These are phyloP conservation scores for Tenodera sinensis DNA, from an alignment of 2,888 invertebrate species.

Conservation along the genomic window DNA sequence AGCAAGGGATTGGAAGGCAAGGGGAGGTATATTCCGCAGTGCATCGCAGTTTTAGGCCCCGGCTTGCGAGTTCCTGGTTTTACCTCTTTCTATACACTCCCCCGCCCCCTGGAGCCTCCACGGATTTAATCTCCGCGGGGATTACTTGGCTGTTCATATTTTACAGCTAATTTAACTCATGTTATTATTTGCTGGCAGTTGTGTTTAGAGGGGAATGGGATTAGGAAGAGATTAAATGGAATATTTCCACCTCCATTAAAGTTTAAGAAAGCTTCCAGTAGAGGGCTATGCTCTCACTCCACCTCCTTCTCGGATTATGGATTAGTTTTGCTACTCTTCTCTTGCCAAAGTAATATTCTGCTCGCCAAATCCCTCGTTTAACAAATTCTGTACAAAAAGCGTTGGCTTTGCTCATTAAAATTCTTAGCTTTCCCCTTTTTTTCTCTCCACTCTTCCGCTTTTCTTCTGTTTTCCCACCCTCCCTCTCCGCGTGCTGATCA, in stretches of 20 bases:
- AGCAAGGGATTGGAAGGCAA: neutral
- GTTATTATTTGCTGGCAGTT: conserved; percentile 35
- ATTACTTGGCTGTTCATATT: conserved; percentile 34
- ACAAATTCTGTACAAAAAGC: conserved; percentile 22
- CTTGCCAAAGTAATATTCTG: conserved; percentile 22
- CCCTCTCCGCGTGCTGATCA: neutral
- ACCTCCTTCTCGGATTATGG: conserved; percentile 27
- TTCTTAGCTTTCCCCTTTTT: conserved; percentile 3
- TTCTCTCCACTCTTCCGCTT: neutral
- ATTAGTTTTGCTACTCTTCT: conserved; percentile 29
- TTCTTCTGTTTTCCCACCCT: neutral
- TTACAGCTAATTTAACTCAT: conserved; percentile 35
- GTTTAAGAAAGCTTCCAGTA: conserved; percentile 32
- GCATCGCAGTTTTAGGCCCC: neutral
- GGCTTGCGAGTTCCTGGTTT: conserved; percentile 19
- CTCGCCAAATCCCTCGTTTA: conserved; percentile 20
- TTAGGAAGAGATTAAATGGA: conserved; percentile 34
- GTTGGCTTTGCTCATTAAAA: conserved; percentile 18
- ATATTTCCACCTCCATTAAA: conserved; percentile 34
- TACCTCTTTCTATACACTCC: conserved; percentile 18
- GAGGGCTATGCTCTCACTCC: neutral
- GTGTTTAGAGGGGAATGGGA: conserved; percentile 33
- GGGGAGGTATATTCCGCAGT: neutral
- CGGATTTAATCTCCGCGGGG: conserved; percentile 33
- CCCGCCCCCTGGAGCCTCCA: conserved; percentile 25